A percentile compares a stretch with the other conserved stretches of the same genome.
Conservation (phyloP, 2,797 vertebrate species). For the Phyllotis vaccarum region DNA sequence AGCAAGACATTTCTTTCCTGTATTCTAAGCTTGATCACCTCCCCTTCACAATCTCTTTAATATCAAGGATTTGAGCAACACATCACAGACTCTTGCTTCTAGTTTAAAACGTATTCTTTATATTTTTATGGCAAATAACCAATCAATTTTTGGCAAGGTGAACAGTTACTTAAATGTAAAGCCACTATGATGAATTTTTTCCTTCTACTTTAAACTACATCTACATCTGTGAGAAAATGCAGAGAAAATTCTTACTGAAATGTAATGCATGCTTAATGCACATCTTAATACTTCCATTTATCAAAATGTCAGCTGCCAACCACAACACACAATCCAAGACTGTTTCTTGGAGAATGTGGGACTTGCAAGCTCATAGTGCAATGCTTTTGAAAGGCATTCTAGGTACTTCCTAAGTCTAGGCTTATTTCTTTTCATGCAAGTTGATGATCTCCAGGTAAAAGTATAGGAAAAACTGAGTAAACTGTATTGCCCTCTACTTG, state of each 20-base stretch:
- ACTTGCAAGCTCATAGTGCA: slow-evolving; percentile 10
- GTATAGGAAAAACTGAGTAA: not conserved
- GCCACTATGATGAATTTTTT: not conserved
- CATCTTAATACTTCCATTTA: slow-evolving; percentile 68
- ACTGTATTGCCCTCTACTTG: not conserved
- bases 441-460: not conserved
- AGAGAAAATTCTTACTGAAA: slow-evolving; percentile 62
- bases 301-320: slow-evolving; percentile 72
- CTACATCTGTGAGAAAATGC: slow-evolving; percentile 7
- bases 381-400: slow-evolving; percentile 33
- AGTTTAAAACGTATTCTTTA: slow-evolving; percentile 34
- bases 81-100: slow-evolving; percentile 30
- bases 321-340: not conserved
- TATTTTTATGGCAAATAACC: slow-evolving; percentile 52
- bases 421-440: not conserved
- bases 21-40: not conserved
- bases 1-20: slow-evolving; percentile 16
- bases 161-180: slow-evolving; percentile 38
- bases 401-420: not conserved
- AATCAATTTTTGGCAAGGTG: slow-evolving; percentile 27
- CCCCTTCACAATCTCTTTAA: not conserved
- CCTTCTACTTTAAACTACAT: slow-evolving; percentile 62
- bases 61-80: slow-evolving; percentile 1
- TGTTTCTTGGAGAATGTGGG: slow-evolving; percentile 19
- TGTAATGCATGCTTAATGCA: slow-evolving; percentile 59